Evolutionary conservation across 2,797 vertebrate species (phyloP).

Genomic region (Merluccius polli): DNA sequence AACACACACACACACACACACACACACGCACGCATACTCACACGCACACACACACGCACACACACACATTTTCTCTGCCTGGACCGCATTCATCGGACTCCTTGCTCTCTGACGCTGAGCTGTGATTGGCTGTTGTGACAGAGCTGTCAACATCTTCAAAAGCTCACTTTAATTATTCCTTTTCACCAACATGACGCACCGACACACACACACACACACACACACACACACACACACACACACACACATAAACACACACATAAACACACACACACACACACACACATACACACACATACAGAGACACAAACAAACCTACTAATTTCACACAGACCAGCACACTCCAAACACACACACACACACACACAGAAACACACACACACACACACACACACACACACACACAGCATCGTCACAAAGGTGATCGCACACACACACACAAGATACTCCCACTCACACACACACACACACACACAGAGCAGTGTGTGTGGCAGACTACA

Average conservation of each 20-base stretch:
- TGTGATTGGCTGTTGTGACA: constrained; percentile 71
- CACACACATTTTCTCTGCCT: constrained; percentile 27
- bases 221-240: neutral
- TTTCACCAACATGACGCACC: constrained; percentile 63
- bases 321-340: neutral
- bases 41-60: constrained; percentile 5
- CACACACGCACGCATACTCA: no score
- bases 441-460: neutral
- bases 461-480: neutral
- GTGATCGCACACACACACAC: neutral
- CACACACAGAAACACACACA: neutral
- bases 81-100: neutral
- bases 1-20: constrained; percentile 22
- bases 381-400: neutral
- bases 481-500: no score
- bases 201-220: constrained; percentile 8
- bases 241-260: constrained; percentile 25
- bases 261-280: constrained; percentile 6
- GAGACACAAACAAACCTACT: neutral
- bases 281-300: neutral
- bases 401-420: neutral
- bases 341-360: neutral
- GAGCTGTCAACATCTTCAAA: constrained; percentile 63
- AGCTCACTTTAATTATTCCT: constrained; percentile 76
- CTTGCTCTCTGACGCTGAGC: constrained; percentile 42